Percentiles rank a stretch among this genome's conserved stretches.
phyloP scores from a whole-genome alignment of 1,140 invertebrate genomes.

The Metaphire vulgaris region DNA sequence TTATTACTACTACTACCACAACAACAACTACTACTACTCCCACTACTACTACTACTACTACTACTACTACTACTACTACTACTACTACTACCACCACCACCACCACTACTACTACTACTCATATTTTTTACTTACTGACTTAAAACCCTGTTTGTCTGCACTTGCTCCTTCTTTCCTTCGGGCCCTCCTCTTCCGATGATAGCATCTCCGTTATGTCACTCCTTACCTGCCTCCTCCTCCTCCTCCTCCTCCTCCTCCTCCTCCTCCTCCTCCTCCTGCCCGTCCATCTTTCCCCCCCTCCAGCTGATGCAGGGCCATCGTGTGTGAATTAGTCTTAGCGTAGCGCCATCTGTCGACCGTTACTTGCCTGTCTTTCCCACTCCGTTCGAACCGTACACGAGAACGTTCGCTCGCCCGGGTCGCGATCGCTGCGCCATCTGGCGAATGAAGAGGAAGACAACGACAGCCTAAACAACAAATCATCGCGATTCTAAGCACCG shows the following conservation, averaged over 20 bases:
- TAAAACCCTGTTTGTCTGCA: conserved; percentile 2
- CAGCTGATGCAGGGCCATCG: too few relatives aligned
- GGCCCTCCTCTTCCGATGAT: background rate
- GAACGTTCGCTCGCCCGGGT: conserved; percentile 4
- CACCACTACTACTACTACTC: conserved; percentile 10
- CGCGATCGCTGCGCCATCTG: conserved; percentile 9
- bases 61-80: conserved; percentile 10
- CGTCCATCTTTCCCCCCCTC: background rate
- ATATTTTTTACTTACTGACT: too few relatives aligned
- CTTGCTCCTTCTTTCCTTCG: conserved; percentile 6
- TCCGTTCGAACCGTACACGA: conserved; percentile 2
- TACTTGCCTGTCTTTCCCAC: conserved; percentile 17
- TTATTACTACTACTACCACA: background rate
- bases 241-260: background rate
- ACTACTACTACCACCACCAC: conserved; percentile 9
- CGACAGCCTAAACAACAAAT: too few relatives aligned
- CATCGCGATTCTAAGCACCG: too few relatives aligned
- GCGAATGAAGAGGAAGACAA: too few relatives aligned
- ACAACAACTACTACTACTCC: conserved; percentile 1
- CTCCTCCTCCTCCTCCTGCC: background rate
- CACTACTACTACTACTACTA: conserved; percentile 11
- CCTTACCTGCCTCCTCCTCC: background rate
- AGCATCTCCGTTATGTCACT: background rate
- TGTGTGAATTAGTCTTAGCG: too few relatives aligned
- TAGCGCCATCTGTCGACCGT: too few relatives aligned